Conservation (phyloP, 2,888 invertebrate genomes). For the Ephialtes manifestator region DNA sequence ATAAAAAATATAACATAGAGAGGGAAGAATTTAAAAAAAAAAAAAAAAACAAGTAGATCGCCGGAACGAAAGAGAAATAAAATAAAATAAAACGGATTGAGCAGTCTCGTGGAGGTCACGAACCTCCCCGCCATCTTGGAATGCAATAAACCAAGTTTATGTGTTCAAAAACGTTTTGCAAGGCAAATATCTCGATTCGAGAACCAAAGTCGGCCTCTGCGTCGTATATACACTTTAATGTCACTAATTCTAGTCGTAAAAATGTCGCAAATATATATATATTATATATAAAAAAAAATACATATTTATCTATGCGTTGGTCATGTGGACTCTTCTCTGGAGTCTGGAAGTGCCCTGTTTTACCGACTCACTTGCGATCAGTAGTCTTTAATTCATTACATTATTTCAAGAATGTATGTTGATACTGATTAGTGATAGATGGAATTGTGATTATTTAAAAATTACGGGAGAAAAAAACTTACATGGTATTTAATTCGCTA, state of each 20-base stretch:
- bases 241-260: conserved; percentile 35
- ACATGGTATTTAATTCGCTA: no score
- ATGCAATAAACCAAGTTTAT: conserved; percentile 24
- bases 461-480: neutral
- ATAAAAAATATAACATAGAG: neutral
- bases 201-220: neutral
- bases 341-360: conserved; percentile 9
- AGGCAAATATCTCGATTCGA: neutral
- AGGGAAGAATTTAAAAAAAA: neutral
- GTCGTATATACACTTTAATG: conserved; percentile 36
- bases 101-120: conserved; percentile 33
- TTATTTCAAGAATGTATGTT: neutral
- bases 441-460: neutral
- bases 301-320: conserved; percentile 59
- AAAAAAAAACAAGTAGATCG: conserved; percentile 6
- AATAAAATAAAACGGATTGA: conserved; percentile 40
- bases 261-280: conserved; percentile 44
- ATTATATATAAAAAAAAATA: conserved; percentile 50
- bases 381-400: neutral
- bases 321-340: conserved; percentile 26
- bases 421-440: neutral
- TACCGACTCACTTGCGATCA: conserved; percentile 16
- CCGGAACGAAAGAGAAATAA: conserved; percentile 9
- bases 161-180: conserved; percentile 20
- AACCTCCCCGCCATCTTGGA: conserved; percentile 18